Base-by-base conservation (phyloP, 2,797 vertebrate genomes). In the Otus scops region DNA sequence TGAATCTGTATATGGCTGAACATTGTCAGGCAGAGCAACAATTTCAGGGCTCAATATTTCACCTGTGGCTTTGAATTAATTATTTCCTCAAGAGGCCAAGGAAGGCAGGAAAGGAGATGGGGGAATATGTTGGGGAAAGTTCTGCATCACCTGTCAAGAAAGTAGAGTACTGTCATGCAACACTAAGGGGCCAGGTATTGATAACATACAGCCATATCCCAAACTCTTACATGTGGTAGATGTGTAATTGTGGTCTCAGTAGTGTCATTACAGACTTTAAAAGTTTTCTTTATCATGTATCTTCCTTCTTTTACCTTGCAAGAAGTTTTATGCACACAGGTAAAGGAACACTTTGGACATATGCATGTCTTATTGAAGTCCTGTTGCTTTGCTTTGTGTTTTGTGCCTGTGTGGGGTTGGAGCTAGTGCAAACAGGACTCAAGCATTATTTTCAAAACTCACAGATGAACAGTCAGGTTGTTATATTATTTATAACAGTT, bases 401-500 rank as follows among this genome's bases (percentile, higher is more conserved):
- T 39, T 51, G 19, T 21, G 16, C 27, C 64, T 80, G 6, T 34
- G n/a, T 60, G 41, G 21, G 18, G 10, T 28, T 75, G 26, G 5
- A 75, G 9, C 12, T 80, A 77, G 59, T 47, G 60, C 30, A 89
- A 76, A 69, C 53, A 17, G 26, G 36, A 57, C 10, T 89, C 50
- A 8, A 14, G 45, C 51, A 48, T 82, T 91, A 76, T 89, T 89
- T 88, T 91, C 91, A 73, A 53, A 86, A 57, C 36, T 75, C 92
- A 73, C 57, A 60, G 70, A 92, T 38, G 79, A 96, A 94, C 54
- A 94, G 86, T 43, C 50, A 85, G 45, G 75, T 81, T 5, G 2
- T 76, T 88, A 23, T 77, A 41, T 82, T 93, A 85, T 92, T 97
- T 93, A 26, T 75, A 84, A 93, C 23, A 73, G n/a, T 83, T 92